A percentile compares a stretch with the other conserved stretches of the same genome.
phyloP scores from a whole-genome alignment of 2,797 vertebrate genomes.

The Lepus oiostolus region DNA sequence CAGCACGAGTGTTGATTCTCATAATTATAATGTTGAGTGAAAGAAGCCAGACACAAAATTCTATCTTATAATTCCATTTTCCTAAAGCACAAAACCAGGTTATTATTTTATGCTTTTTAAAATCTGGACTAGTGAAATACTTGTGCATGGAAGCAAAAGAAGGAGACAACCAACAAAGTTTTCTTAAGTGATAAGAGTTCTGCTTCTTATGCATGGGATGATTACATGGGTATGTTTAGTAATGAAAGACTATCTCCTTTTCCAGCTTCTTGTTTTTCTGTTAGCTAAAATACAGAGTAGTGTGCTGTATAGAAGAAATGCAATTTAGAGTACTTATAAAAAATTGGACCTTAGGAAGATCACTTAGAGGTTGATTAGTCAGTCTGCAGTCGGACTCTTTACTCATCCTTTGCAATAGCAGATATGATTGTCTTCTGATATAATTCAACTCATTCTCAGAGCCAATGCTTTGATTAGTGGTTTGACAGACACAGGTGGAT shows the following conservation, averaged over 20 bases:
- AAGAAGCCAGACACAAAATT: not conserved
- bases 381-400: not conserved
- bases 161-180: not conserved
- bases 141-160: not conserved
- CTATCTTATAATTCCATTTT: not conserved
- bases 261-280: not conserved
- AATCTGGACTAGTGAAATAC: not conserved
- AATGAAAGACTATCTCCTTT: not conserved
- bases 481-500: not conserved
- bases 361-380: constrained; percentile 46
- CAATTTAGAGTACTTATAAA: not conserved
- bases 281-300: not conserved
- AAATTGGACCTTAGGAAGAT: not conserved
- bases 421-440: constrained; percentile 35
- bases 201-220: not conserved
- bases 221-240: not conserved
- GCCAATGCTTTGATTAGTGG: constrained; percentile 46
- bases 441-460: constrained; percentile 40
- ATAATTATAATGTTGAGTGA: not conserved
- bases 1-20: not conserved
- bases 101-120: not conserved
- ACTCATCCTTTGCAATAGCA: not conserved
- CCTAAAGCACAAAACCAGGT: not conserved
- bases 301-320: not conserved
- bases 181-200: not conserved